Evolutionary conservation across 2,888 invertebrate genomes (phyloP).

Genomic region (Caenorhabditis wallacei): DNA sequence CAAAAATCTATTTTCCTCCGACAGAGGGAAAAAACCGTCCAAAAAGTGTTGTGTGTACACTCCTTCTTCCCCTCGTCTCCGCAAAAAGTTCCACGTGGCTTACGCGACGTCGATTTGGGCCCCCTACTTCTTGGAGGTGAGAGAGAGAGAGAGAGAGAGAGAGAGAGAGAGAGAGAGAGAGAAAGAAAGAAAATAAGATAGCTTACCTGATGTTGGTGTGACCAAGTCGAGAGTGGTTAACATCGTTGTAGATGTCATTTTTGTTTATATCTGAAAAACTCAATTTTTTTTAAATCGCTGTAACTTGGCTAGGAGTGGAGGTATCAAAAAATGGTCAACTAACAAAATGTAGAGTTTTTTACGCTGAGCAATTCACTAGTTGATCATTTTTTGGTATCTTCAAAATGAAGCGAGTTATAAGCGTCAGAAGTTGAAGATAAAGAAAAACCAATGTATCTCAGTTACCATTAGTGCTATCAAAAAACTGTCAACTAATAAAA

Average conservation of each 20-base stretch:
- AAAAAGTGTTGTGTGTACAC: neutral
- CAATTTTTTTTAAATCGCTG: too few species aligned
- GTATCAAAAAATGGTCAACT: too few species aligned
- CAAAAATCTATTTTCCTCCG: too few species aligned
- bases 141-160: neutral
- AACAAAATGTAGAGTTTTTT: too few species aligned
- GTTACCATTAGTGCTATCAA: neutral
- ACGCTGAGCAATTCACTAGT: too few species aligned
- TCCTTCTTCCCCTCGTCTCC: neutral
- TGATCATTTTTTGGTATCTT: too few species aligned
- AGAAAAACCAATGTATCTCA: too few species aligned
- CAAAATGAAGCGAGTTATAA: neutral
- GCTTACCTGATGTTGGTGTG: slow-evolving; percentile 57
- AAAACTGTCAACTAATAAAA: neutral
- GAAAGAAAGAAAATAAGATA: neutral
- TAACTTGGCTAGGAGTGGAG: too few species aligned
- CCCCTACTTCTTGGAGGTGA: slow-evolving; percentile 2
- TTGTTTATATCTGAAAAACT: slow-evolving; percentile 3
- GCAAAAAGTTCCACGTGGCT: slow-evolving; percentile 35
- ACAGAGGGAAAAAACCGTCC: too few species aligned
- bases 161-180: slow-evolving; percentile 6
- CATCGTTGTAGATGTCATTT: slow-evolving; percentile 56
- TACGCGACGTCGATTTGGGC: slow-evolving; percentile 23
- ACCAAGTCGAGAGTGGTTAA: slow-evolving; percentile 61
- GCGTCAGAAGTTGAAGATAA: too few species aligned